Percentiles rank a stretch among this genome's conserved stretches.
Evolutionary conservation across 2,797 vertebrate species (phyloP).

Genomic region (Gymnothorax reevesii): DNA sequence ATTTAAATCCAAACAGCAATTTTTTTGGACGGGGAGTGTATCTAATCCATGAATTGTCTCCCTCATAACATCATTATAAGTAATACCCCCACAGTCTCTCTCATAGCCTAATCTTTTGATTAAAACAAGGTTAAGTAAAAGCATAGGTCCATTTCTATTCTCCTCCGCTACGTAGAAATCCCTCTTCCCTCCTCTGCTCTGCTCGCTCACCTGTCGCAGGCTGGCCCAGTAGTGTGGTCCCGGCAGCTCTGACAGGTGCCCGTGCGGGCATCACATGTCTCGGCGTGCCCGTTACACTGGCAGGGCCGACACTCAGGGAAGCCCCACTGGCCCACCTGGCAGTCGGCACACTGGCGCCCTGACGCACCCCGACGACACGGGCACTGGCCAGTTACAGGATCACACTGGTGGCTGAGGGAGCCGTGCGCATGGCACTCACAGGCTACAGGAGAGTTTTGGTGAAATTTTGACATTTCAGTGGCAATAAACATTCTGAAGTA

Average conservation of each 20-base stretch:
- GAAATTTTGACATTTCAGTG: background rate
- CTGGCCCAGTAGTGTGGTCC: conserved; percentile 69
- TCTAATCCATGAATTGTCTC: no score
- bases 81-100: background rate
- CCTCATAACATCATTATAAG: no score
- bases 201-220: conserved; percentile 75
- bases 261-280: conserved; percentile 68
- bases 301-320: conserved; percentile 80
- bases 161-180: background rate
- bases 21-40: no score
- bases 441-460: conserved; percentile 58
- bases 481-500: background rate
- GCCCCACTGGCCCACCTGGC: conserved; percentile 75
- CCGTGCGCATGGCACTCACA: conserved; percentile 80
- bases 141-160: background rate
- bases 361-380: conserved; percentile 65
- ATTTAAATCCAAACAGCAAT: no score
- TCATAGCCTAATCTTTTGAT: background rate
- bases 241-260: conserved; percentile 71
- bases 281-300: conserved; percentile 78
- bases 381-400: conserved; percentile 78
- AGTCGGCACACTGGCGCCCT: conserved; percentile 77
- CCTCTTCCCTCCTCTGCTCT: background rate
- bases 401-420: conserved; percentile 72
- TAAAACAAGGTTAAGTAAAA: background rate